Evolutionary conservation across 2,888 invertebrate genomes (phyloP).

Genomic region (Troilus luridus): DNA sequence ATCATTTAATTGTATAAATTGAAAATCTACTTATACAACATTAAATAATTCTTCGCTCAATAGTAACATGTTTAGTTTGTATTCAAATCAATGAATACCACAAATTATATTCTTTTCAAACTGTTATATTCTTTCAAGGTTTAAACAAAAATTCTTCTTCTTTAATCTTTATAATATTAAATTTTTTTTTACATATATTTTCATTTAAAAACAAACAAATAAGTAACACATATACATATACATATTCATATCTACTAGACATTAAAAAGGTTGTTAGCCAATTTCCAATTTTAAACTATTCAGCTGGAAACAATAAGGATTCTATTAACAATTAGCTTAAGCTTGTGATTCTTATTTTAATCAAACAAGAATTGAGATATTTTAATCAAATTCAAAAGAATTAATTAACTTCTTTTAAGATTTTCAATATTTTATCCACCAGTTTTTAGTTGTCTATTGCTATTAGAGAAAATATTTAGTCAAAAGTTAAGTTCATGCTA

Average conservation of each 20-base stretch:
- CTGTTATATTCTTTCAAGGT: slow-evolving; percentile 35
- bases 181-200: not conserved
- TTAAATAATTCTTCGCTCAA: not conserved
- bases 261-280: not conserved
- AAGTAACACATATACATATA: not conserved
- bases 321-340: slow-evolving; percentile 26
- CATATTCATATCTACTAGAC: slow-evolving; percentile 13
- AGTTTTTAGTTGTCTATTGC: not conserved
- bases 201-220: not conserved
- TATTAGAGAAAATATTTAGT: not conserved
- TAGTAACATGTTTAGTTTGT: not conserved
- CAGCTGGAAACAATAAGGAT: not conserved
- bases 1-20: slow-evolving; percentile 6
- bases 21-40: not conserved
- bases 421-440: not conserved
- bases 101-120: not conserved
- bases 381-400: not conserved
- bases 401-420: not conserved
- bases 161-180: not conserved
- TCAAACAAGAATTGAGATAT: not conserved
- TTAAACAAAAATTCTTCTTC: slow-evolving; percentile 6
- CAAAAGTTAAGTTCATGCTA: not conserved
- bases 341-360: not conserved
- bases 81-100: not conserved
- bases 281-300: not conserved